These are phyloP conservation scores for Acanthosepion lycidas DNA, from an alignment of 2,888 invertebrate genomes.

Conservation along the genomic window DNA sequence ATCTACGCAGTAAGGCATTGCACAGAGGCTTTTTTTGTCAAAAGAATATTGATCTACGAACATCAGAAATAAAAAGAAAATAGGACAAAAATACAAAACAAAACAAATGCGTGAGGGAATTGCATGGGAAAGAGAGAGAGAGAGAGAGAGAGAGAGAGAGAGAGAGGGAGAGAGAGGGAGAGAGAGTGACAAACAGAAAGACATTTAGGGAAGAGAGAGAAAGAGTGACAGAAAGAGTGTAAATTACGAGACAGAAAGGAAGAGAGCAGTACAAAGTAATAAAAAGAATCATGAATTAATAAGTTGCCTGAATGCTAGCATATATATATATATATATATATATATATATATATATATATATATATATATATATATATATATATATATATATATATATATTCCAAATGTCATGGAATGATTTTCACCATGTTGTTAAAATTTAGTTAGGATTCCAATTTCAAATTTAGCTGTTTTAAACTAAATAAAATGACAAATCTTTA, in stretches of 20 bases:
- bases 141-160: not conserved
- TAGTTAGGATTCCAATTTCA: too few species aligned
- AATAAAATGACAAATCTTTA: too few species aligned
- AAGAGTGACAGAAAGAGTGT: not conserved
- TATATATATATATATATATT: too few species aligned
- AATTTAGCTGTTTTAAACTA: too few species aligned
- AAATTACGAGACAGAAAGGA: not conserved
- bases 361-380: too few species aligned
- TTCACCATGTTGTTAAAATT: too few species aligned
- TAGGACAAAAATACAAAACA: not conserved
- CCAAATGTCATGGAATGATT: too few species aligned
- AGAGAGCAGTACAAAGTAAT: not conserved
- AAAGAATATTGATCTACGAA: not conserved
- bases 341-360: too few species aligned
- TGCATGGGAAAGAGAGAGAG: not conserved
- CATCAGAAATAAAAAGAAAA: not conserved
- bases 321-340: too few species aligned
- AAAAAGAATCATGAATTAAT: too few species aligned
- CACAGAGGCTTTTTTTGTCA: not conserved
- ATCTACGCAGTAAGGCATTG: not conserved
- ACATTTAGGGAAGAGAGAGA: not conserved
- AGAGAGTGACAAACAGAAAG: not conserved
- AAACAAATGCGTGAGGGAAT: not conserved
- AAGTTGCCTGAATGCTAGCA: too few species aligned
- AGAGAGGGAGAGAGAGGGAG: not conserved